Evolutionary conservation across 2,797 vertebrate species (phyloP), one percentile per base, ranked within the genome.

Genomic region (Odontamblyopus lacepedii): DNA sequence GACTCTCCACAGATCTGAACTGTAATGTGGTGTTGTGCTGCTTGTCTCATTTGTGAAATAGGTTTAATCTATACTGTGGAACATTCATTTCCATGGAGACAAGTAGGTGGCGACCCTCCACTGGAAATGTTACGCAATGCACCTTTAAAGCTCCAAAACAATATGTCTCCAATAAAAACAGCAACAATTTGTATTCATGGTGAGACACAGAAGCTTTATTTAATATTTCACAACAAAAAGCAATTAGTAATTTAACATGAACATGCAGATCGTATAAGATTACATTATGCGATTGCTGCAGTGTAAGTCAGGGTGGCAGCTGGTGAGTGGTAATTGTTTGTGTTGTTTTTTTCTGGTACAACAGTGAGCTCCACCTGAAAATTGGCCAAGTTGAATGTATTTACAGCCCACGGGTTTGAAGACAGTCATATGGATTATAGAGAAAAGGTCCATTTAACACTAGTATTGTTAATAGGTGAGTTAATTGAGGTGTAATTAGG

Each of bases 271-370:
- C n/a, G 0, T 55, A 55, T 48, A n/a, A 35, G 44, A 26, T 56
- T 55, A 4, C 44, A 4, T 56, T 4, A 29, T 23, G n/a, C 62
- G 63, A 62, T 62, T 63, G 63, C 64, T 23, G 0, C 2, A 1
- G 56, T 6, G 71, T 73, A 71, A 82, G 69, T 85, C 74, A 56
- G 29, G 23, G 0, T 63, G 72, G 66, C 78, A 80, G 79, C 63
- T 78, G 83, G 64, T 16, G 65, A 80, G 73, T 55, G 67, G 4
- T 72, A 71, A 83, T 70, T 72, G 72, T 67, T 76, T 78, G 62
- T 59, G 19, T 75, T 81, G 74, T 81, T 74, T 55, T 23, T 70
- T 82, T 23, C 76, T 84, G 82, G 81, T 79, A 64, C 69, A 3
- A 67, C 72, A 30, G 48, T 38, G 13, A 1, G 50, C 53, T 66